phyloP scores from a whole-genome alignment of 1,140 invertebrate genomes.

The Euschistus heros region DNA sequence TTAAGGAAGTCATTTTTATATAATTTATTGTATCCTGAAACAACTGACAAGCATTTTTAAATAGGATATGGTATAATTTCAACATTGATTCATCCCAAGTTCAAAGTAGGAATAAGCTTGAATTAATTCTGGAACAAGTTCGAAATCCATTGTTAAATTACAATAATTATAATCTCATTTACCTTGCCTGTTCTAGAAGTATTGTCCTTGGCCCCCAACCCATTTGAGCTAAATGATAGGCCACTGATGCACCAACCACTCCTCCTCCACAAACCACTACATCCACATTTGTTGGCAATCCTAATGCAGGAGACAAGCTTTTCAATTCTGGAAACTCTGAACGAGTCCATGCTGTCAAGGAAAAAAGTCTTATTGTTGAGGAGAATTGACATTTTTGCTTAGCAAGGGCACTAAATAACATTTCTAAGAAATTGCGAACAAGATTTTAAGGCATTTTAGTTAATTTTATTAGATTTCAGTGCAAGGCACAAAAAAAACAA shows the following conservation, averaged over 20 bases:
- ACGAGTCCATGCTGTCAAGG: background rate
- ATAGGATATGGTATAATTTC: no score
- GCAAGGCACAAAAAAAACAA: no score
- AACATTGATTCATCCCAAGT: no score
- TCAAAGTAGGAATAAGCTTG: no score
- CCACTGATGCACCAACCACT: conserved; percentile 84
- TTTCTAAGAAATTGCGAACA: background rate
- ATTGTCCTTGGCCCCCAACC: conserved; percentile 77
- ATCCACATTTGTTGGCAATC: conserved; percentile 38
- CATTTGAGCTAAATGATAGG: conserved; percentile 78
- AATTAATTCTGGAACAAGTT: no score
- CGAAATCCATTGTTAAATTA: no score
- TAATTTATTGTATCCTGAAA: no score
- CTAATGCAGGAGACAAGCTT: background rate
- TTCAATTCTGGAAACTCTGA: background rate
- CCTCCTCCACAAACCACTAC: conserved; percentile 90
- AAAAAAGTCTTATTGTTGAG: conserved; percentile 2
- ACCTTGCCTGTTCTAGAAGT: conserved; percentile 71
- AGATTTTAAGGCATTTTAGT: no score
- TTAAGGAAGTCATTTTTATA: no score
- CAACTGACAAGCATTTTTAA: no score
- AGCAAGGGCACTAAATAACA: background rate
- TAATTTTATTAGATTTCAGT: no score
- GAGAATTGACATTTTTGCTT: conserved; percentile 7
- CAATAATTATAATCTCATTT: conserved; percentile 20